Conservation (phyloP, 2,797 vertebrate species). For the Chelmon rostratus region DNA sequence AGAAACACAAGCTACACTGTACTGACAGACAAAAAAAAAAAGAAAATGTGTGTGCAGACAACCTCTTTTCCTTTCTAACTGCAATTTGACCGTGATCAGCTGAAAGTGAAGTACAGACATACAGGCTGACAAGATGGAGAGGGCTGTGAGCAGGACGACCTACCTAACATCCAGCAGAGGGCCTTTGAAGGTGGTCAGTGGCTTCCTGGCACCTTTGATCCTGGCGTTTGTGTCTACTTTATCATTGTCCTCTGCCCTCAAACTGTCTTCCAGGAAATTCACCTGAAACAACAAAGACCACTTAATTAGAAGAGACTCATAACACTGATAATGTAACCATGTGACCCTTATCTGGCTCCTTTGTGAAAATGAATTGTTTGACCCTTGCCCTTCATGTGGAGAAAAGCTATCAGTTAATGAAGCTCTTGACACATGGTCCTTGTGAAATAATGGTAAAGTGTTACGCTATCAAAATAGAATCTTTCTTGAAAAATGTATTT, state of each 20-base stretch:
- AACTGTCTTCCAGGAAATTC: slow-evolving; percentile 88
- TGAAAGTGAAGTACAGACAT: neutral
- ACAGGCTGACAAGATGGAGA: neutral
- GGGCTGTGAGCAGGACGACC: neutral
- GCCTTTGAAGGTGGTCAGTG: slow-evolving; percentile 94
- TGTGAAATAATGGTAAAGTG: neutral
- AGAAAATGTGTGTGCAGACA: neutral
- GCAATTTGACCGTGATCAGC: neutral
- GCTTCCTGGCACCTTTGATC: slow-evolving; percentile 90
- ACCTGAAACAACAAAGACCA: slow-evolving; percentile 83
- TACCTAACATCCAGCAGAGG: slow-evolving; percentile 95
- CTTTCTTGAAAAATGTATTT: neutral
- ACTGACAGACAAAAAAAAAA: neutral
- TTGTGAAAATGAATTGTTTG: slow-evolving; percentile 40
- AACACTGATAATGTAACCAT: slow-evolving; percentile 13
- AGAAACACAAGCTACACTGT: neutral
- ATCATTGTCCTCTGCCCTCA: slow-evolving; percentile 90
- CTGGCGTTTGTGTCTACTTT: slow-evolving; percentile 87
- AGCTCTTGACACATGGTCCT: slow-evolving; percentile 2
- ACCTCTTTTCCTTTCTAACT: neutral
- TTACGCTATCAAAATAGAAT: slow-evolving; percentile 20
- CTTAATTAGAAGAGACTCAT: slow-evolving; percentile 53
- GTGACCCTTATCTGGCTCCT: slow-evolving; percentile 32
- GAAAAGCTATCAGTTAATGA: slow-evolving; percentile 56
- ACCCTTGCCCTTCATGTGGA: slow-evolving; percentile 42